Conservation (phyloP, 2,113 vertebrate genomes). For the Callorhinus ursinus region DNA sequence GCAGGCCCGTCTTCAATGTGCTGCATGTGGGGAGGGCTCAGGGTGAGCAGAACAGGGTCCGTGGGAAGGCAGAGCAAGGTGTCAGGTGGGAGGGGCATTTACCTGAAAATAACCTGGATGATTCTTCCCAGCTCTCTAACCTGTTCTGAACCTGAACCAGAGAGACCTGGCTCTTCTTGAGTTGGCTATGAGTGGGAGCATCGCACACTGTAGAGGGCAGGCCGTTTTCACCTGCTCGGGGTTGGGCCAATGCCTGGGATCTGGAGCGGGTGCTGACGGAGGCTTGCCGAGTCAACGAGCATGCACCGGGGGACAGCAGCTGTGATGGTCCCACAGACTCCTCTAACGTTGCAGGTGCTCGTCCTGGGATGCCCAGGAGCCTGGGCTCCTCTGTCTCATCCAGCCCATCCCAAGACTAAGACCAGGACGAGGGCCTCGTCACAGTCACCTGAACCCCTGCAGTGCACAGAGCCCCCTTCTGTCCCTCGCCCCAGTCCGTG, state of each 20-base stretch:
- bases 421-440: accelerated
- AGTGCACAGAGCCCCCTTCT: neutral
- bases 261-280: neutral
- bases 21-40: accelerated
- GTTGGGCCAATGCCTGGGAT: neutral
- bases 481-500: accelerated
- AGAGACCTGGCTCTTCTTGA: accelerated
- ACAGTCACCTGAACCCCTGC: accelerated
- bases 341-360: neutral
- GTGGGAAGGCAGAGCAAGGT: accelerated
- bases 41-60: accelerated
- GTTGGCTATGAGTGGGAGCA: accelerated
- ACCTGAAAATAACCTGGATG: accelerated
- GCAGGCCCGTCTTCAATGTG: accelerated
- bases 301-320: accelerated
- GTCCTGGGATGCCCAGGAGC: accelerated
- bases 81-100: accelerated
- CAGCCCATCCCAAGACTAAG: neutral
- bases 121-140: neutral
- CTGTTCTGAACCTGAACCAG: accelerated
- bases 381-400: accelerated
- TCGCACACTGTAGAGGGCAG: accelerated
- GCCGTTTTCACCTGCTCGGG: accelerated
- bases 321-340: accelerated
- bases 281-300: neutral